A percentile compares a stretch with the other conserved stretches of the same genome.
Evolutionary conservation across 2,888 invertebrate genomes (phyloP).

Genomic region (Conus canariensis): DNA sequence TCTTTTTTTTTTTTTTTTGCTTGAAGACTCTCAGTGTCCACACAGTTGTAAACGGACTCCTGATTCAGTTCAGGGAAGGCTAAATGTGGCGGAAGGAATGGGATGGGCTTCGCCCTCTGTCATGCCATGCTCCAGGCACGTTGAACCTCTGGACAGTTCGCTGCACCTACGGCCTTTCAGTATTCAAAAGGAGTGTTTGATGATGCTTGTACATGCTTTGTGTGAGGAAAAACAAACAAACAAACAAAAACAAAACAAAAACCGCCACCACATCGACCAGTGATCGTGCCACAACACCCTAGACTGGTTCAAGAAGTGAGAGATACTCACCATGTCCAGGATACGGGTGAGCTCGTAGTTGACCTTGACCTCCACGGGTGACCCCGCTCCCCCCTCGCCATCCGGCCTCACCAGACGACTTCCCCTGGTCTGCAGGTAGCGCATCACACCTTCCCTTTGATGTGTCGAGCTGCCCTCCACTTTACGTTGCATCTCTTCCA

Average conservation of each 20-base stretch:
- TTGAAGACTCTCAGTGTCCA: background rate
- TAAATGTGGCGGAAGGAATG: background rate
- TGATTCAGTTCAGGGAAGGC: background rate
- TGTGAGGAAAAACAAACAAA: no score
- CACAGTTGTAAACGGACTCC: background rate
- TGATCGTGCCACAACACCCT: no score
- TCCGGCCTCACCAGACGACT: background rate
- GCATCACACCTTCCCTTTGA: background rate
- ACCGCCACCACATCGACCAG: no score
- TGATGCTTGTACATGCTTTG: background rate
- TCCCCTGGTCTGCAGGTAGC: background rate
- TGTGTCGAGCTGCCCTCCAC: background rate
- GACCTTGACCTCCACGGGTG: background rate
- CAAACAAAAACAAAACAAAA: no score
- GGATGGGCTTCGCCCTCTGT: no score
- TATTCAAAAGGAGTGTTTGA: background rate
- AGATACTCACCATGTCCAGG: background rate
- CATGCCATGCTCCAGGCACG: no score
- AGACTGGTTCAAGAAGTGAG: background rate
- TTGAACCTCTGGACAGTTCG: no score
- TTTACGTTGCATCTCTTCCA: background rate
- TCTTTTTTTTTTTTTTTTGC: background rate
- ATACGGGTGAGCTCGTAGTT: background rate
- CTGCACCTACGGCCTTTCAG: background rate
- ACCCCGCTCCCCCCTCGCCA: background rate